Evolutionary conservation across 2,888 invertebrate genomes (phyloP), one percentile per base, ranked within the genome.

Genomic region (Iphiclides podalirius): DNA sequence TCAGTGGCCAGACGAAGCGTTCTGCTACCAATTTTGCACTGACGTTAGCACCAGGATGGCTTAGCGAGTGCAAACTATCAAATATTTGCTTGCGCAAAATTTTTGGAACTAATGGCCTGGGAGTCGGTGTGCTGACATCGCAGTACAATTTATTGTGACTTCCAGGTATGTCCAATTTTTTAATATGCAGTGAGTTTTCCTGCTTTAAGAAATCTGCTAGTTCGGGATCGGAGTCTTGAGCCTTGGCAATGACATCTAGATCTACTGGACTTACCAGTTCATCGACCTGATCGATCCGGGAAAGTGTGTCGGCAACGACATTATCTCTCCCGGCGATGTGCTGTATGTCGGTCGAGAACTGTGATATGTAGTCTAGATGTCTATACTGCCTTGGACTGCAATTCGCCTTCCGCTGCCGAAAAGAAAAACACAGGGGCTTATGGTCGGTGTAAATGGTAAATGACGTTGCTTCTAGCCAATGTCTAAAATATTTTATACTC

Each of bases 361-460:
- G 20, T 20, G 20, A 3, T 3, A 20, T 20, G 6, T 4, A 20
- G 6, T 20, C 20, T 6, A 20, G 20, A 6, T 20, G 20, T 3
- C 20, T 3, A 6, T 4, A 20, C 20, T 20, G 20, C 20, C 20
- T 20, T 3, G 20, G 20, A 3, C 4, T 4, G 20, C 20, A 20
- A 20, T 63, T 64, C 4, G 66, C 67, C 1, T 57, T 20, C 12
- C 64, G 66, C 52, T 67, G 58, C 4, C 48, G 20, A 31, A 78
- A 71, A 0, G 1, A 69, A 66, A 36, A 70, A 6, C 20, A 20
- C 6, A 20, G 6, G 6, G 20, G 20, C 20, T 20, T 69, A 47
- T 72, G 70, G 52, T 75, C 69, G 0, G 68, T 70, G 12, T 53
- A 58, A 4, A 74, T 59, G 0, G 38, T 48, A 49, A 75, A 70